Evolutionary conservation across 2,888 invertebrate genomes (phyloP).

Genomic region (Operophtera brumata): DNA sequence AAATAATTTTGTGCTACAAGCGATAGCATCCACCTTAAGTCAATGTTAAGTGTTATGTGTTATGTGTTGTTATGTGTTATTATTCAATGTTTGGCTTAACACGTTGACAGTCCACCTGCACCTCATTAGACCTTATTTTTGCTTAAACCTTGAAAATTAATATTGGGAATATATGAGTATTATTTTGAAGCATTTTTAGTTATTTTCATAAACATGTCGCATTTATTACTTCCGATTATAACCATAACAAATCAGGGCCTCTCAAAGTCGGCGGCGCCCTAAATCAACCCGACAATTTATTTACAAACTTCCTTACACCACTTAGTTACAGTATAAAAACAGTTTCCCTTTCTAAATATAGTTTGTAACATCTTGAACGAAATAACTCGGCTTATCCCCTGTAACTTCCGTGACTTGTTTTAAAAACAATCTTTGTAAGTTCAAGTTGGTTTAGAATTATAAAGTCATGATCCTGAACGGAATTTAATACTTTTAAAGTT

Average conservation of each 20-base stretch:
- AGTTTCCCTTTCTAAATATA: constrained; percentile 32
- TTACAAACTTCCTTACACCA: constrained; percentile 31
- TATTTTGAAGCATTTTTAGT: neutral
- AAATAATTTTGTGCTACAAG: too few species aligned
- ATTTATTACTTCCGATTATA: constrained; percentile 12
- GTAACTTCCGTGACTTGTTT: constrained; percentile 29
- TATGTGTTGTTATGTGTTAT: too few species aligned
- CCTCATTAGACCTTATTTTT: too few species aligned
- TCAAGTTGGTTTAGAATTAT: constrained; percentile 17
- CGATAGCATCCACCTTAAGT: too few species aligned
- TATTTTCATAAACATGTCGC: neutral
- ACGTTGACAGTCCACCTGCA: neutral
- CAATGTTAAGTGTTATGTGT: too few species aligned
- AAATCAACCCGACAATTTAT: constrained; percentile 31
- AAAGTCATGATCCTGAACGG: constrained; percentile 13
- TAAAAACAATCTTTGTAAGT: constrained; percentile 22
- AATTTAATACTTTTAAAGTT: constrained; percentile 17
- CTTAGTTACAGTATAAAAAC: constrained; percentile 32
- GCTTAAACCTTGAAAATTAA: too few species aligned
- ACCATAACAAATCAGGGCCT: constrained; percentile 10
- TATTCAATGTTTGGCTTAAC: constrained; percentile 3
- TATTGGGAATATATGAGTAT: too few species aligned
- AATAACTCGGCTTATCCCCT: constrained; percentile 22
- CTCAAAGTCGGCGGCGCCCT: constrained; percentile 12
- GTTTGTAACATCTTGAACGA: constrained; percentile 33